Conservation (phyloP, 2,888 invertebrate genomes). For the Amorpha juglandis region DNA sequence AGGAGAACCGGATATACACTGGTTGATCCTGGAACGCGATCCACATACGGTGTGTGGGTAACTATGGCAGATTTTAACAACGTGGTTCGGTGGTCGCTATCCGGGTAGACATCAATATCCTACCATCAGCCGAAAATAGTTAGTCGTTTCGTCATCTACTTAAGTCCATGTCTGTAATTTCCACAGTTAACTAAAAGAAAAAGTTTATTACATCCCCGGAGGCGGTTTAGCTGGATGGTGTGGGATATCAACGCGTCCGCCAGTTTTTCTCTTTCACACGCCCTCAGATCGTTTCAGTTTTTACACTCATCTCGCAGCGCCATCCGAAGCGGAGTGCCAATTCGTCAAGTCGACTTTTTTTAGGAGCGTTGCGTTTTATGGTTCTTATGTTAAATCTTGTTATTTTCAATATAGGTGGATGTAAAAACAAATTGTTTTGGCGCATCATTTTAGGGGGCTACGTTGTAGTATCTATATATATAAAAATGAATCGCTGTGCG, state of each 20-base stretch:
- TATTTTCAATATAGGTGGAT: conserved; percentile 3
- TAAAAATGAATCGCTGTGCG: too few species aligned
- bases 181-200: conserved; percentile 15
- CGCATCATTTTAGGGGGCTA: too few species aligned
- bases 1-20: too few species aligned
- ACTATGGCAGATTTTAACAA: too few species aligned
- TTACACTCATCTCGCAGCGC: conserved; percentile 20
- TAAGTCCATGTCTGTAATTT: neutral
- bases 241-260: conserved; percentile 13
- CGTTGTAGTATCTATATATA: too few species aligned
- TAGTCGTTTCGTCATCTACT: neutral
- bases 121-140: too few species aligned
- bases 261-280: conserved; percentile 20
- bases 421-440: neutral
- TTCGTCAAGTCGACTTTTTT: conserved; percentile 21
- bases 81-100: too few species aligned
- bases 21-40: too few species aligned
- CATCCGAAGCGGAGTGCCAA: conserved; percentile 20
- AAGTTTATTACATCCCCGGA: conserved; percentile 21
- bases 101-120: too few species aligned
- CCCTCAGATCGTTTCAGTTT: conserved; percentile 15
- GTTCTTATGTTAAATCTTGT: conserved; percentile 7
- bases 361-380: conserved; percentile 13
- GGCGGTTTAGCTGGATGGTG: conserved; percentile 21
- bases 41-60: too few species aligned